Evolutionary conservation across 2,113 vertebrate genomes (phyloP).

Genomic region (Enhydra lutris): DNA sequence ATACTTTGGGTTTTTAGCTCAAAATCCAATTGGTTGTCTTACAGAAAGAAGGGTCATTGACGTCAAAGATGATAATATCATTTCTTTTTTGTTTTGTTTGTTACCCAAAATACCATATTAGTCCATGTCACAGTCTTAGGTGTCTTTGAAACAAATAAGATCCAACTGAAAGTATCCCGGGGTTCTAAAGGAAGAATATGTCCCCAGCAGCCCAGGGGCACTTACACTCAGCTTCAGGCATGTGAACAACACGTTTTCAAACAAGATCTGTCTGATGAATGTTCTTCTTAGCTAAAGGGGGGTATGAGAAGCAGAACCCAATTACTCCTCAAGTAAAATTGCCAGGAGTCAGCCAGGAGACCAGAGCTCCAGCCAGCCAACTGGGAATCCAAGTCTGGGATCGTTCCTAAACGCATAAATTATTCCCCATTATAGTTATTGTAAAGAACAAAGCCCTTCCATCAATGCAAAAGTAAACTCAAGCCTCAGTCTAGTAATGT

Average conservation of each 20-base stretch:
- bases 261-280: background rate
- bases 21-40: background rate
- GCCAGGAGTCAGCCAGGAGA: background rate
- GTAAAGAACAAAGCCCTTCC: background rate
- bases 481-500: background rate
- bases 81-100: background rate
- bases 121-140: background rate
- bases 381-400: background rate
- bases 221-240: background rate
- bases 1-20: background rate
- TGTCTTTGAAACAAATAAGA: background rate
- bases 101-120: background rate
- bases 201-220: background rate
- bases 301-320: background rate
- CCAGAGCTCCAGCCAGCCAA: background rate
- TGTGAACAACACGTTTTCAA: background rate
- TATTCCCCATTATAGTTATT: background rate
- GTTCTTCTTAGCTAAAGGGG: background rate
- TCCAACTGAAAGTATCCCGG: background rate
- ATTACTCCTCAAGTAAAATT: background rate
- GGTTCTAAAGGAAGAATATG: background rate
- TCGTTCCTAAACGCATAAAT: background rate
- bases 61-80: background rate
- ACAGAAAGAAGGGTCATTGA: background rate
- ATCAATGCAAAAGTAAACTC: background rate